Base-by-base conservation (phyloP, 1,140 invertebrate species). In the Zophobas atratus region DNA sequence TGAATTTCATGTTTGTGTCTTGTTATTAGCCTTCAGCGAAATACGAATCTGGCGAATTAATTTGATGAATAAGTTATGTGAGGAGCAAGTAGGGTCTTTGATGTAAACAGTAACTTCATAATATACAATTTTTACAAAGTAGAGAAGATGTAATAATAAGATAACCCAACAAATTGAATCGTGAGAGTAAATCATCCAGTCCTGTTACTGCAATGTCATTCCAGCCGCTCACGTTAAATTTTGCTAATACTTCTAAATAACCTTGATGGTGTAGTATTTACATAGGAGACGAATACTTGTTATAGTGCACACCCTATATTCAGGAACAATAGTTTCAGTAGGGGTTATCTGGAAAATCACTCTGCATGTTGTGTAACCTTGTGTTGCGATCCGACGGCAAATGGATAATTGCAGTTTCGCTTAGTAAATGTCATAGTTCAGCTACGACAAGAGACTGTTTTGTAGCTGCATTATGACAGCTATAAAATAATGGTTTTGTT, bases 51-150 rank as follows among this genome's bases (percentile, higher is more conserved):
- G 51, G 35, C 70, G 70, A 49, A 72, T 72, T 72, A 72, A 72
- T 72, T 32, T 72, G 35, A 51, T 73, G 71, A 73, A 56, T 73
- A 73, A 72, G 49, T 73, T 73, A 72, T 56, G 46, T 49, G 32
- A 56, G 46, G 32, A 73, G 71, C 33, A 56, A 34, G 34, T n/a
- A 53, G 51, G 51, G 71, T 73, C 55, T 43, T 73, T 32, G 71
- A 73, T 73, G 71, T 73, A 73, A 73, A 73, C 71, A 73, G 56
- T 73, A 41, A 73, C 56, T 55, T 48, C 20, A 72, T 51, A 48
- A 49, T 72, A 49, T 55, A 72, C 1, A 43, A 67, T 67, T 43
- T 36, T 67, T 5, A n/a, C 4, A 67, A 67, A 67, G 39, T 33
- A 67, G n/a, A 43, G 8, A 39, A 20, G 43, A 46, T 46, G 3